Base-by-base conservation (phyloP, 2,888 invertebrate species). In the Heliconius sara region DNA sequence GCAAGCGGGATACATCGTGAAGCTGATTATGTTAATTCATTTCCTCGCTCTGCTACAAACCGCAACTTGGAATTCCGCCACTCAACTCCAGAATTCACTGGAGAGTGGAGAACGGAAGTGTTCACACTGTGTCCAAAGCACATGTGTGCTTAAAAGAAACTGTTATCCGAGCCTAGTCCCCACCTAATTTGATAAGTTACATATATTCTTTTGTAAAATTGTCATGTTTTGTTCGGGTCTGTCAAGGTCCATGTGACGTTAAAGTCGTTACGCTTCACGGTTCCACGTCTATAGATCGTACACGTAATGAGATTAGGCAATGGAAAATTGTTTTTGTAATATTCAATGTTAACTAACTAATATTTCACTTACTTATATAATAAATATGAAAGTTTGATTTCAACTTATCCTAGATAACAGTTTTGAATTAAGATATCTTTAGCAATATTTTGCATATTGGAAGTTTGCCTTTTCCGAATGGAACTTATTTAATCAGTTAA, bases 331-430 rank as follows among this genome's bases (percentile, higher is more conserved):
- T 27, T 65, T 65, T 60, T 30, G 72, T 72, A 72, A 57, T 57
- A n/a, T 52, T 7, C 30, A 57, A 57, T 22, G 5, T 30, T 13
- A 57, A 72, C n/a, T 13, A 57, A 72, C 13, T 52, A 30, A 72
- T 72, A 72, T 72, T 52, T 30, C 5, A 72, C 22, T 52, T 27
- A 27, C 27, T 66, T 30, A 27, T 19, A 30, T 47, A 47, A 70
- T 43, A 19, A 47, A 70, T 47, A 16, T 25, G 47, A 70, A 47
- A 70, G 70, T 70, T 70, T 70, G 70, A n/a, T 47, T 39, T 67
- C 10, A 39, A 43, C 9, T 4, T 2, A n/a, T 12, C 22, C 3
- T 39, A 52, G 47, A 19, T 19, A 19, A 16, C 16, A 19, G 19
- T 52, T 52, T 52, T 19, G 47, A 19, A 19, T 19, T 7, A 52